phyloP scores from a whole-genome alignment of 2,888 invertebrate species.

The Lepidochrysops patricia region DNA sequence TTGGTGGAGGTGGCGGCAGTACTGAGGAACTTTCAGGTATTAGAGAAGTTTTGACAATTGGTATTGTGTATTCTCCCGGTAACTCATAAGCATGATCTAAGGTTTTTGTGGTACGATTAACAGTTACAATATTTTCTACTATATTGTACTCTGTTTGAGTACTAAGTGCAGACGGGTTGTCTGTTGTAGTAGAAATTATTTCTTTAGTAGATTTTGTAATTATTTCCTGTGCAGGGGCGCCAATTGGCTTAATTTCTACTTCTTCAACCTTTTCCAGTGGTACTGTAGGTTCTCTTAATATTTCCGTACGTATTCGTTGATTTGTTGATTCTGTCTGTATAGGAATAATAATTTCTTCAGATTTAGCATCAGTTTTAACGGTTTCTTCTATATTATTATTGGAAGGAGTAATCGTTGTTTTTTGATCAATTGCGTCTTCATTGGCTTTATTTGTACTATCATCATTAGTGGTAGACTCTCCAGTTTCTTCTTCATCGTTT shows the following conservation, averaged over 20 bases:
- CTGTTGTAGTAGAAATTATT: slow-evolving; percentile 49
- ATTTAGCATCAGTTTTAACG: slow-evolving; percentile 24
- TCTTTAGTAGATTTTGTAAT: slow-evolving; percentile 58
- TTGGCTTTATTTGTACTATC: slow-evolving; percentile 26
- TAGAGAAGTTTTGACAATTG: slow-evolving; percentile 55
- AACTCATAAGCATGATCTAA: slow-evolving; percentile 57
- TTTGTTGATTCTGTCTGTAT: slow-evolving; percentile 24
- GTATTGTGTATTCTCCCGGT: slow-evolving; percentile 30
- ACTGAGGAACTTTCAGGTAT: slow-evolving; percentile 49
- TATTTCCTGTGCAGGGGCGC: slow-evolving; percentile 40
- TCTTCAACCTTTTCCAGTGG: slow-evolving; percentile 64
- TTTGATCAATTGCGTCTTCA: slow-evolving; percentile 20
- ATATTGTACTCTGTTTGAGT: slow-evolving; percentile 61
- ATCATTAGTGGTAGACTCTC: slow-evolving; percentile 25
- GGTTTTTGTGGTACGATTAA: slow-evolving; percentile 61
- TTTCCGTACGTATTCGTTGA: slow-evolving; percentile 29
- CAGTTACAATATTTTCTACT: slow-evolving; percentile 61
- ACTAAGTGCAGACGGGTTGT: slow-evolving; percentile 43
- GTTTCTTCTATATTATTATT: slow-evolving; percentile 12
- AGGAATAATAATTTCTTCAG: slow-evolving; percentile 20
- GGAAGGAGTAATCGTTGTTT: slow-evolving; percentile 24
- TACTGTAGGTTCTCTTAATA: slow-evolving; percentile 55
- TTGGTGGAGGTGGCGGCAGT: slow-evolving; percentile 44
- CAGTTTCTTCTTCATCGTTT: slow-evolving; percentile 27
- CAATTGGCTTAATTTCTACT: slow-evolving; percentile 65